Percentiles rank a stretch among this genome's conserved stretches.
phyloP scores from a whole-genome alignment of 1,140 invertebrate species.

The Drosophila sechellia region DNA sequence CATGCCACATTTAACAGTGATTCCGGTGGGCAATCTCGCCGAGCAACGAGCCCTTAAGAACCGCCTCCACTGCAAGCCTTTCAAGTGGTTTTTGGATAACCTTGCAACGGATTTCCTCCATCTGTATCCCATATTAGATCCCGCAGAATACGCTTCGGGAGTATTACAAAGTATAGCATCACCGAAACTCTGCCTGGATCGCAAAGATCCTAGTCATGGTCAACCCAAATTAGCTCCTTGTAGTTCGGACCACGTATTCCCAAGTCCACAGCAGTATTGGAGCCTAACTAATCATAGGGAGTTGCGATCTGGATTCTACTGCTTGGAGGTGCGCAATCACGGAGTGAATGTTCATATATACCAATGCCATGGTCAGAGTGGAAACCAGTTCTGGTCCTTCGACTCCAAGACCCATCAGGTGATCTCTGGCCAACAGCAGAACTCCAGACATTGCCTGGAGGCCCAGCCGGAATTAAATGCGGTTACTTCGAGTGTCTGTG shows the following conservation, averaged over 20 bases:
- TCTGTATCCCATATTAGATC: constrained; percentile 95
- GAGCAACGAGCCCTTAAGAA: constrained; percentile 89
- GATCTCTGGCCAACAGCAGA: constrained; percentile 35
- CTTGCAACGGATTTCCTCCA: constrained; percentile 95
- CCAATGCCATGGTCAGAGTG: constrained; percentile 91
- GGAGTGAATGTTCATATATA: constrained; percentile 89
- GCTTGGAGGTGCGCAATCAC: constrained; percentile 93
- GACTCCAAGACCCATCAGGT: constrained; percentile 86
- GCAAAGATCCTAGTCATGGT: constrained; percentile 87
- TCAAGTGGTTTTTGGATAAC: constrained; percentile 97
- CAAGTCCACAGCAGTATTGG: constrained; percentile 86
- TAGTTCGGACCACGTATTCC: constrained; percentile 85
- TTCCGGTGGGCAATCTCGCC: constrained; percentile 89
- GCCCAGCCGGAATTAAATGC: constrained; percentile 9
- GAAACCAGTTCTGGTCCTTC: constrained; percentile 97
- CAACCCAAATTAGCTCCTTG: constrained; percentile 87
- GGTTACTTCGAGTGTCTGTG: constrained; percentile 39
- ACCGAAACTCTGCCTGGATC: constrained; percentile 90
- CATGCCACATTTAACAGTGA: constrained; percentile 89
- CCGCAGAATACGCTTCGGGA: constrained; percentile 92
- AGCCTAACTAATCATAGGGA: constrained; percentile 95
- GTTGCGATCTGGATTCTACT: constrained; percentile 91
- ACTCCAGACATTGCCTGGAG: constrained; percentile 52
- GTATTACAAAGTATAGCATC: constrained; percentile 88
- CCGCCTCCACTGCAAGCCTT: constrained; percentile 93